Base-by-base conservation (phyloP, 2,797 vertebrate species). In the Tapera naevia region DNA sequence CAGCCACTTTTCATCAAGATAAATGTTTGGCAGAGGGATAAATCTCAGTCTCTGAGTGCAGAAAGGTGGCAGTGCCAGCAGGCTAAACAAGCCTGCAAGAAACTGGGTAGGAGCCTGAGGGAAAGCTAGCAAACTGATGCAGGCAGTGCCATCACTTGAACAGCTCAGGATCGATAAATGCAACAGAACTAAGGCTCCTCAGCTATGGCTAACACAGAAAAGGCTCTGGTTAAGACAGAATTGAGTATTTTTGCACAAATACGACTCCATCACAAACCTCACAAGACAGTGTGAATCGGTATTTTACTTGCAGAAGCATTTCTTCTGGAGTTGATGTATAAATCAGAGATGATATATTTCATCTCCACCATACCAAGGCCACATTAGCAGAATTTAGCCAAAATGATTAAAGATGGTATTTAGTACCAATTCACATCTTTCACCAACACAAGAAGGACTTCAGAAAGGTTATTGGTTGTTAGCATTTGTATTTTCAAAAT, bases 211-310 rank as follows among this genome's bases (percentile, higher is more conserved):
- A 64, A 57, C 51, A 58, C 10, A 62, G 37, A 78, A 25, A 69
- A 30, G 15, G 62, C 30, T 72, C n/a, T 53, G 10, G 16, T 48
- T n/a, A 33, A 15, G 22, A 45, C n/a, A 80, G 35, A 86, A 56
- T 32, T 0, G 2, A 84, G 46, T 17, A 14, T 51, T 67, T 58
- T 41, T 84, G 83, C 53, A 76, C 43, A 78, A 73, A 70, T 11
- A 71, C 0, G 5, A 35, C 33, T 43, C 88, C 27, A 23, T 10
- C 62, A 45, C 24, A 86, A 67, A 57, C 32, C 57, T 23, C 41
- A 22, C 16, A 33, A 19, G 41, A 48, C 50, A 27, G 46, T 0
- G 1, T 28, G 62, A 74, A 78, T 1, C 1, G 3, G 33, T 39
- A 32, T 27, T 69, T 86, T 57, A 61, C 64, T 48, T 75, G 41